Evolutionary conservation across 2,113 vertebrate genomes (phyloP).

Genomic region (Muscicapa adusta): DNA sequence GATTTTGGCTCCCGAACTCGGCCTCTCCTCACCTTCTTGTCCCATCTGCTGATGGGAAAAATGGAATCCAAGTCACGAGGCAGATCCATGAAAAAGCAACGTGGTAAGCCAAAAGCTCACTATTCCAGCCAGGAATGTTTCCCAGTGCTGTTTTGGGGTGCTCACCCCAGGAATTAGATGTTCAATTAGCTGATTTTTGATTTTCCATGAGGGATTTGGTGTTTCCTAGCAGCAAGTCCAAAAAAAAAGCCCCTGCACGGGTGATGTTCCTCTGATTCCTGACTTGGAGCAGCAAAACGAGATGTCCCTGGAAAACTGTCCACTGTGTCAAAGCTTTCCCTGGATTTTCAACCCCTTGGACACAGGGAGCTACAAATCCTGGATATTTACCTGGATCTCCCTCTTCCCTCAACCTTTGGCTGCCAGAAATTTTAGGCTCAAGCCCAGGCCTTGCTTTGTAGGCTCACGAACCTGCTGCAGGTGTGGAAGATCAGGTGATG

Average conservation of each 20-base stretch:
- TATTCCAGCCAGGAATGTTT: neutral
- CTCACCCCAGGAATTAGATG: neutral
- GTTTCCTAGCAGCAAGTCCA: neutral
- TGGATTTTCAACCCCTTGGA: neutral
- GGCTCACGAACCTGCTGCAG: neutral
- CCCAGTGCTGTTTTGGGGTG: neutral
- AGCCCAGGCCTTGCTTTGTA: neutral
- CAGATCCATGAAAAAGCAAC: neutral
- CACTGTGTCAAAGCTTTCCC: neutral
- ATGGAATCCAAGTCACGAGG: neutral
- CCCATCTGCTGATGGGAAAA: neutral
- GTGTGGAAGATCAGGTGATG: neutral
- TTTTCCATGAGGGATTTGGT: neutral
- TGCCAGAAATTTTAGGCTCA: neutral
- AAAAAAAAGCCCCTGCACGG: fast-evolving
- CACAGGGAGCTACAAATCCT: neutral
- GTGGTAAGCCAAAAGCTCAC: fast-evolving
- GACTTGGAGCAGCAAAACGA: neutral
- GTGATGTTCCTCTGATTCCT: fast-evolving
- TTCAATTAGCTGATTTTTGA: neutral
- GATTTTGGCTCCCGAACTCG: neutral
- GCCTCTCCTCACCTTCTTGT: neutral
- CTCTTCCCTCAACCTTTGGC: neutral
- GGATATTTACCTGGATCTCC: neutral
- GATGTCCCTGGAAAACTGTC: neutral